Percentiles rank a stretch among this genome's conserved stretches.
These are phyloP conservation scores for Cynopterus sphinx DNA, from an alignment of 2,797 vertebrate species.

Conservation along the genomic window DNA sequence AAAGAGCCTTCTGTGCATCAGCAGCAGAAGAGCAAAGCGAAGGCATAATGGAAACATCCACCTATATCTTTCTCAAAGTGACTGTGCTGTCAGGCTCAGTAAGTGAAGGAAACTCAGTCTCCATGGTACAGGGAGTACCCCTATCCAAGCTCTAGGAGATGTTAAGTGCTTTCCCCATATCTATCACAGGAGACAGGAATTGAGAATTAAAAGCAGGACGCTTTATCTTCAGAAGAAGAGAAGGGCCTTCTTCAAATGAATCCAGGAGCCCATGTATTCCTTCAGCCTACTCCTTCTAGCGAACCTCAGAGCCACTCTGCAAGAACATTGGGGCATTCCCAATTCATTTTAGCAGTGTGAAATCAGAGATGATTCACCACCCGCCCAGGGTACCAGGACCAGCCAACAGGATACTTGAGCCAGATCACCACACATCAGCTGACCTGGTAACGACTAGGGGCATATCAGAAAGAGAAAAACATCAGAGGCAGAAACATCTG, in stretches of 20 bases:
- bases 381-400: neutral
- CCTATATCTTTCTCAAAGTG: neutral
- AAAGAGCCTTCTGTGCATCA: neutral
- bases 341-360: neutral
- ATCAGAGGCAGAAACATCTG: neutral
- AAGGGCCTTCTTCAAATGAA: neutral
- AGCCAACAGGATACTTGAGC: neutral
- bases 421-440: neutral
- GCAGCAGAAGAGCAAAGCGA: neutral
- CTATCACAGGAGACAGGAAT: neutral
- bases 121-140: neutral
- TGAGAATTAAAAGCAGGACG: neutral
- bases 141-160: neutral
- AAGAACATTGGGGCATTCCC: neutral
- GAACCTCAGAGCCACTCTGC: neutral
- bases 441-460: neutral
- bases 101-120: neutral
- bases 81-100: neutral
- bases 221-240: neutral
- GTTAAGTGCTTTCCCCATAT: accelerated
- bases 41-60: neutral
- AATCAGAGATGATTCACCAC: neutral
- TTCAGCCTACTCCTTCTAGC: neutral
- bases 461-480: neutral
- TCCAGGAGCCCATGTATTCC: neutral